Base-by-base conservation (phyloP, 2,888 invertebrate species). In the Clunio marinus region DNA sequence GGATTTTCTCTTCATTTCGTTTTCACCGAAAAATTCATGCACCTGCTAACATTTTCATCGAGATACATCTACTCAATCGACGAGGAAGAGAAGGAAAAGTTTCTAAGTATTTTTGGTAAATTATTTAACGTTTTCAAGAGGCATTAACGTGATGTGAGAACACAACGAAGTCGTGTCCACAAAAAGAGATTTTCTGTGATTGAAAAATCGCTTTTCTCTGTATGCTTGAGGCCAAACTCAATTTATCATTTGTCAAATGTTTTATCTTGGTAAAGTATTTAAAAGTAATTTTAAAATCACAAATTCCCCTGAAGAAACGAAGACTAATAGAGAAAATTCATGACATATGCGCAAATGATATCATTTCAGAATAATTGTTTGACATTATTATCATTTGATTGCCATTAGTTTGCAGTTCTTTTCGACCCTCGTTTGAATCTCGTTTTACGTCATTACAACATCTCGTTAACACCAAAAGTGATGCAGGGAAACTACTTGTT, bases 291-390 rank as follows among this genome's bases (percentile, higher is more conserved):
- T 37, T 27, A 41, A 24, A 62, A 62, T 13, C n/a, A 8, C 7
- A 7, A n/a, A 24, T 22, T 27, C 62, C 17, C 62, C 20, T 10
- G 62, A 62, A 32, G n/a, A 7, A 62, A 28, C 5, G 8, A 17
- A 25, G 45, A 2, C 27, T 37, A 15, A 22, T 5, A 25, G 22
- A 63, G 24, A 15, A 37, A 35, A 46, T 65, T 65, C 63, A 46
- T 24, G 62, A 45, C 66, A 66, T 28, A 66, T 55, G 55, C 45
- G 66, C 66, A 55, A 66, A 66, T 55, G 24, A 65, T 65, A 65
- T 65, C 55, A 66, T 55, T 63, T 63, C 37, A 63, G 25, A 63
- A 63, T 63, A 63, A 63, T 63, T 45, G 63, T 45, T 45, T 25
- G 15, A 41, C 41, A 24, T 28, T 62, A 62, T 62, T 62, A 62